These are phyloP conservation scores for Macrocentrus cingulum DNA, from an alignment of 1,140 invertebrate genomes.

Conservation along the genomic window DNA sequence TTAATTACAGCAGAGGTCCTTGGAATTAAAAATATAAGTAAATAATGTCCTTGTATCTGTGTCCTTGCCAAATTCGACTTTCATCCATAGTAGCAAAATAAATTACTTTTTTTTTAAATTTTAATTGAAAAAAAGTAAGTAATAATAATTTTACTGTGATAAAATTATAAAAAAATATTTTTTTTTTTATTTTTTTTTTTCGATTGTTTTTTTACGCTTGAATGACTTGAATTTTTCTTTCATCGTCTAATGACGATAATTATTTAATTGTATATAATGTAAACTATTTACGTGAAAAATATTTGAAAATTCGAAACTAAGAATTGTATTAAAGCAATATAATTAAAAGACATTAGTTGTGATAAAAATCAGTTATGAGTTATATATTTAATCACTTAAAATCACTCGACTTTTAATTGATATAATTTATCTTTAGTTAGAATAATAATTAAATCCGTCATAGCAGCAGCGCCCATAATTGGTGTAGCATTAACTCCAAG, in stretches of 20 bases:
- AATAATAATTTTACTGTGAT: too few species aligned
- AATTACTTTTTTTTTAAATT: too few species aligned
- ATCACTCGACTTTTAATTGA: constrained; percentile 32
- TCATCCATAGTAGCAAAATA: too few species aligned
- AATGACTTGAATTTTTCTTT: not conserved
- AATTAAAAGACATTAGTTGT: constrained; percentile 1
- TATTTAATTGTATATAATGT: constrained; percentile 6
- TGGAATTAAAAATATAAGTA: too few species aligned
- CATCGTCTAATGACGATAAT: not conserved
- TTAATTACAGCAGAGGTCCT: too few species aligned
- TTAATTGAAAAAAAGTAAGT: too few species aligned
- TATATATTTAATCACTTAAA: not conserved
- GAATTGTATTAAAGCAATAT: not conserved
- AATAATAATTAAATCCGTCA: constrained; percentile 44
- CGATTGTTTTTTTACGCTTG: too few species aligned
- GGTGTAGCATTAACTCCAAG: constrained; percentile 37
- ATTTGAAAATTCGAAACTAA: not conserved
- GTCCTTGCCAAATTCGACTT: too few species aligned
- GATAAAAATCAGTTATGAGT: not conserved
- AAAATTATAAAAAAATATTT: too few species aligned
- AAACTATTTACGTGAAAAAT: not conserved
- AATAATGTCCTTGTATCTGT: too few species aligned
- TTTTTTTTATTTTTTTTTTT: too few species aligned
- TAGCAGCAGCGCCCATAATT: constrained; percentile 48
- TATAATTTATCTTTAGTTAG: constrained; percentile 49